Percentiles rank a stretch among this genome's conserved stretches.
Evolutionary conservation across 2,797 vertebrate species (phyloP).

Genomic region (Peromyscus aztecus): DNA sequence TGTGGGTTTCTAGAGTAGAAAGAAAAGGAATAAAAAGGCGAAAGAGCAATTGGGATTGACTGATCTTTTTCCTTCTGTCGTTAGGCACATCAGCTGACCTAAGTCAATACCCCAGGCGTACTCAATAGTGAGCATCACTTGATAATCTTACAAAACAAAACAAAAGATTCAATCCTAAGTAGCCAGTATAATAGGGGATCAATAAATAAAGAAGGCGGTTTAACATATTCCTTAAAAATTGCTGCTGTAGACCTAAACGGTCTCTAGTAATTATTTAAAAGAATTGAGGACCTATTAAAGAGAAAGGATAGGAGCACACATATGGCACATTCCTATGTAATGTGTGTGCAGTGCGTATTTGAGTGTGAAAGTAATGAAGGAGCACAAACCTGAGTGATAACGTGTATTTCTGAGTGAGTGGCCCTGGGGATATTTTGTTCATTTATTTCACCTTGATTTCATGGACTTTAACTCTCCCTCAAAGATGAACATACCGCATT

Average conservation of each 20-base stretch:
- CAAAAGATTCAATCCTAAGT: background rate
- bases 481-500: background rate
- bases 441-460: slow-evolving; percentile 6
- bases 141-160: background rate
- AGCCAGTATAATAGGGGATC: background rate
- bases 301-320: background rate
- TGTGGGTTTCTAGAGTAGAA: background rate
- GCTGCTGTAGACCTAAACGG: background rate
- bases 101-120: background rate
- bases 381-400: background rate
- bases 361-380: background rate
- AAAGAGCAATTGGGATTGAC: background rate
- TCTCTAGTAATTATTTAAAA: slow-evolving; percentile 37
- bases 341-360: background rate
- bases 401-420: background rate
- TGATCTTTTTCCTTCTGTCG: background rate
- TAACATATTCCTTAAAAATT: background rate
- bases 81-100: background rate
- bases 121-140: background rate
- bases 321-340: background rate
- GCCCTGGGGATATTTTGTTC: background rate
- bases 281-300: background rate
- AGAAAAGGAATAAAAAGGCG: background rate
- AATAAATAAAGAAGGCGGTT: background rate
- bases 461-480: background rate